phyloP scores from a whole-genome alignment of 1,140 invertebrate species.

The Caerostris darwini region DNA sequence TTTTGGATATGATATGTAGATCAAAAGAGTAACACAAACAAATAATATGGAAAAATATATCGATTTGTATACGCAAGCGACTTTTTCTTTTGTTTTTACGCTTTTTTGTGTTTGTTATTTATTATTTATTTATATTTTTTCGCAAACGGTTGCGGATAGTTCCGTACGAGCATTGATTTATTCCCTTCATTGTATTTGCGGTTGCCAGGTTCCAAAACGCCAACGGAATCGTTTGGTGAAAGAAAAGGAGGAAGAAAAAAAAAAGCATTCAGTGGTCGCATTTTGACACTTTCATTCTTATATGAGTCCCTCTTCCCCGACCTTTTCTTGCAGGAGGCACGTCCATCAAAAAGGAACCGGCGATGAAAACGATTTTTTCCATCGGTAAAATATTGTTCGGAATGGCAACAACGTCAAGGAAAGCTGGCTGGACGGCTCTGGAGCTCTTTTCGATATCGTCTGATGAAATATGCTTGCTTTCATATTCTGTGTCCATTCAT shows the following conservation, averaged over 20 bases:
- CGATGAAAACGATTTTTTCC: slow-evolving; percentile 52
- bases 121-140: background rate
- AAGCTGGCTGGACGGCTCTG: slow-evolving; percentile 18
- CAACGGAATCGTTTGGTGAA: slow-evolving; percentile 50
- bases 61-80: slow-evolving; percentile 53
- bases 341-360: slow-evolving; percentile 51
- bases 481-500: slow-evolving; percentile 15
- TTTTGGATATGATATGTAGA: slow-evolving; percentile 30
- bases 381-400: slow-evolving; percentile 6
- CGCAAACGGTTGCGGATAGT: slow-evolving; percentile 24
- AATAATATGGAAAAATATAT: slow-evolving; percentile 55
- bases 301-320: slow-evolving; percentile 23
- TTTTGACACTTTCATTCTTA: slow-evolving; percentile 53
- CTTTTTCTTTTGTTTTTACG: slow-evolving; percentile 32
- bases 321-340: slow-evolving; percentile 24
- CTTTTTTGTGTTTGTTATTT: background rate
- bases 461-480: slow-evolving; percentile 46
- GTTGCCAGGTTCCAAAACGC: slow-evolving; percentile 57
- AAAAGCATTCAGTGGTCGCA: slow-evolving; percentile 60
- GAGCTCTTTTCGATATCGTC: slow-evolving; percentile 25
- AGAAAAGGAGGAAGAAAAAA: background rate
- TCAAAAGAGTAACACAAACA: slow-evolving; percentile 44
- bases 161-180: slow-evolving; percentile 47
- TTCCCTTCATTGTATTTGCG: slow-evolving; percentile 55
- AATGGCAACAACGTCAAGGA: slow-evolving; percentile 45